A percentile compares a stretch with the other conserved stretches of the same genome.
phyloP scores from a whole-genome alignment of 2,888 invertebrate genomes.

The Eupithecia vulgata region DNA sequence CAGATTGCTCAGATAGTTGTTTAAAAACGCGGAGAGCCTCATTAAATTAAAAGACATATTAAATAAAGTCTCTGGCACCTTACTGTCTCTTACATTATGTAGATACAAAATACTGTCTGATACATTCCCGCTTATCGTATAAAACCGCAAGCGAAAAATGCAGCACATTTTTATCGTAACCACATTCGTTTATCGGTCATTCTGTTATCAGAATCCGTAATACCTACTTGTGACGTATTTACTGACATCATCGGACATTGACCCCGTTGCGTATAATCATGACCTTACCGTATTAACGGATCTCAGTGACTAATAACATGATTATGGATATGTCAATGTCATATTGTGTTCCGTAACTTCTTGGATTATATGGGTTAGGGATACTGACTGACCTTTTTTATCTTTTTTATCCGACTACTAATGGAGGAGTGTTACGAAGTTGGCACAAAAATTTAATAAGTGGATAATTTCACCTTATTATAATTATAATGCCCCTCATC shows the following conservation, averaged over 20 bases:
- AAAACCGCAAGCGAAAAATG: slow-evolving; percentile 10
- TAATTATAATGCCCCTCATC: too few relatives aligned
- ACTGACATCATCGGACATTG: slow-evolving; percentile 30
- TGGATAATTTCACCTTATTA: too few relatives aligned
- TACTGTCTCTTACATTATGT: too few relatives aligned
- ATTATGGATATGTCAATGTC: slow-evolving; percentile 26
- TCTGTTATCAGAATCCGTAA: slow-evolving; percentile 20
- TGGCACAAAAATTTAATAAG: too few relatives aligned
- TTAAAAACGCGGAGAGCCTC: neutral
- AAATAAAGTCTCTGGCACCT: neutral
- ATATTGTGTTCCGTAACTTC: neutral
- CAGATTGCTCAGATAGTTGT: neutral
- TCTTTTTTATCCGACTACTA: neutral
- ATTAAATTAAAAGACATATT: neutral
- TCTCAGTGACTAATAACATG: neutral
- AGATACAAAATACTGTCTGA: neutral
- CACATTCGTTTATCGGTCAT: slow-evolving; percentile 21
- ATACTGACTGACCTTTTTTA: neutral
- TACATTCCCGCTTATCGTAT: neutral
- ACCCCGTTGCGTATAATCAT: slow-evolving; percentile 26
- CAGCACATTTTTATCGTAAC: slow-evolving; percentile 7
- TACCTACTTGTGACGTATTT: slow-evolving; percentile 19
- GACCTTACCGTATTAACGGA: slow-evolving; percentile 14
- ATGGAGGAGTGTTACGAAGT: too few relatives aligned
- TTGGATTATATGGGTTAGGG: neutral